Conservation (phyloP, 1,140 invertebrate species). For the Anastrepha obliqua region DNA sequence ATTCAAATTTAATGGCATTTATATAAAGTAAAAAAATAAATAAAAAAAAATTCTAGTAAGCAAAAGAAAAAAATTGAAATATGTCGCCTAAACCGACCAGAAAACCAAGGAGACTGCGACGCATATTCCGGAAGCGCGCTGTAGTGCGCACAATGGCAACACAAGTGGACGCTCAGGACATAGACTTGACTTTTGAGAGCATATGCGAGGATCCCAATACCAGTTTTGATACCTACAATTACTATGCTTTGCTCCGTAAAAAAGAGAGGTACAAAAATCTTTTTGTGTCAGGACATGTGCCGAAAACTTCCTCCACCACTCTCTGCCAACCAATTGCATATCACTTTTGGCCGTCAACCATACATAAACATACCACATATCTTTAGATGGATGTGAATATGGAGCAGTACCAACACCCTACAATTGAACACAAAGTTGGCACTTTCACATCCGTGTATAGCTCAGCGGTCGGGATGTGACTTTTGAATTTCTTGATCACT, state of each 20-base stretch:
- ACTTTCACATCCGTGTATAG: no score
- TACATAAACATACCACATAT: slow-evolving; percentile 20
- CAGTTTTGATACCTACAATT: slow-evolving; percentile 9
- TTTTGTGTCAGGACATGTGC: slow-evolving; percentile 1
- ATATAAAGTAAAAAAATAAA: background rate
- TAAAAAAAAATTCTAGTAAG: background rate
- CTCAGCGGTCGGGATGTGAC: no score
- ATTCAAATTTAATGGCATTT: background rate
- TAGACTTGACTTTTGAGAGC: background rate
- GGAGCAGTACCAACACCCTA: no score
- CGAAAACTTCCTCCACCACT: slow-evolving; percentile 2
- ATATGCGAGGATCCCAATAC: slow-evolving; percentile 38
- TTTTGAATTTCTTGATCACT: no score
- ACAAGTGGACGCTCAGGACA: background rate
- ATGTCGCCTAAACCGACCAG: background rate
- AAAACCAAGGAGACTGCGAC: background rate
- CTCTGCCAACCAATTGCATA: slow-evolving; percentile 15
- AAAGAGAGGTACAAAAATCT: slow-evolving; percentile 29
- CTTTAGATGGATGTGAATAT: background rate
- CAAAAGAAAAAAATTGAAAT: slow-evolving; percentile 1
- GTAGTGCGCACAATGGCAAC: background rate
- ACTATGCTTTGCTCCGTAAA: slow-evolving; percentile 2
- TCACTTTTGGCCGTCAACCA: slow-evolving; percentile 9
- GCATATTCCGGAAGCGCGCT: slow-evolving; percentile 8
- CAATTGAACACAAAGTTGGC: no score